Evolutionary conservation across 2,113 vertebrate genomes (phyloP), one percentile per base, ranked within the genome.

Genomic region (Pipa parva): DNA sequence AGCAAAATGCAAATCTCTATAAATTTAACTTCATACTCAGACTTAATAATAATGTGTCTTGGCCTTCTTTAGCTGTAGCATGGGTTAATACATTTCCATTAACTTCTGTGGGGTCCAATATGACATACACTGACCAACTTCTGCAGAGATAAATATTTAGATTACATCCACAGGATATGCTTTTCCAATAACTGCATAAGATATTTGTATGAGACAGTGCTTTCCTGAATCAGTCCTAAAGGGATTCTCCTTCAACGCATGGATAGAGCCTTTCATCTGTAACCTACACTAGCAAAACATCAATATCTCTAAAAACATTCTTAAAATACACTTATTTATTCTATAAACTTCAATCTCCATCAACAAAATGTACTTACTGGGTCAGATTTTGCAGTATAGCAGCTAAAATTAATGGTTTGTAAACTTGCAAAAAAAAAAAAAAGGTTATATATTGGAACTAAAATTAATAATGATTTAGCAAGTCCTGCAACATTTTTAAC

Each of bases 111-210:
- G 25, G 58, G 58, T 60, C 58, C 37, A 27, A 22, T 15, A 26
- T 11, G 33, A 60, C 21, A 60, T 26, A 60, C 37, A 60, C 37
- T 60, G 58, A 42, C 58, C 58, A 36, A n/a, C 24, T 28, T 36
- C 58, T 28, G 37, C 15, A 60, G 58, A 60, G 33, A 60, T 60
- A 60, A 60, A 60, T 45, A 46, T 60, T 60, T 60, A 46, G 58
- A 60, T 60, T 60, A 46, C 36, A 36, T n/a, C 58, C 27, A 39
- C 58, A 27, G 58, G 39, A 17, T 45, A 46, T 22, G 5, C 39
- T 26, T 46, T 46, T n/a, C 24, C 22, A 26, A 52, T 21, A 21
- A 28, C 58, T 60, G 37, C 24, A n/a, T 60, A 39, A 46, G 22
- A 26, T 20, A 60, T 60, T 45, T 59, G 21, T 5, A 24, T 18